Base-by-base conservation (phyloP, 2,888 invertebrate species). In the Bombylius major region DNA sequence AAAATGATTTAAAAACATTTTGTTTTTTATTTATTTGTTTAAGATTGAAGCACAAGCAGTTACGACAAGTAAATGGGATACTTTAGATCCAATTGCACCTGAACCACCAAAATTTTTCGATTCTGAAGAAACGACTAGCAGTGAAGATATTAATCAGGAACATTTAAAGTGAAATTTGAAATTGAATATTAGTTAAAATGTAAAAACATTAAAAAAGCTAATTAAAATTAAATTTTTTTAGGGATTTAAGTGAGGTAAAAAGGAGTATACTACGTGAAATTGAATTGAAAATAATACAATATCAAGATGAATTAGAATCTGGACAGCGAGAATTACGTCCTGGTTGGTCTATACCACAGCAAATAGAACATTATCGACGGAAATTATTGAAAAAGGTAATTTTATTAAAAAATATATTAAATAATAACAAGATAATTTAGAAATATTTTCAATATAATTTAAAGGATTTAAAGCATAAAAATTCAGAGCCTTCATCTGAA, bases 281-380 rank as follows among this genome's bases (percentile, higher is more conserved):
- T 65, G 98, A 98, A 77, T 84, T 96, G 63, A 92, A 93, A 76
- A 90, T 92, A 54, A 82, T 97, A 77, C 89, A 91, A 70, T 97
- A 94, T 78, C 93, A 94, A 73, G 97, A 97, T 77, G 96, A 96
- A 72, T 73, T 97, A 64, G 97, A 97, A 76, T 85, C 86, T 4
- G 95, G 95, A 1, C 80, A 83, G 65, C 79, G 87, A 57, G 79
- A 80, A 44, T 70, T 87, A 32, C 86, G 89, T 65, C 73, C 82
- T 51, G 89, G 84, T 7, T 87, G 89, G 81, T 79, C 84, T 9
- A 77, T 90, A 60, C 74, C 80, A 50, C 86, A 89, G 68, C 94
- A 96, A 77, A 86, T 95, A 39, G 88, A 92, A 68, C 89, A 93
- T 76, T 95, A 93, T 74, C 77, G 96, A 42, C 80, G 89, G 65